A percentile compares a stretch with the other conserved stretches of the same genome.
Conservation (phyloP, 2,888 invertebrate species). For the Operophtera brumata region DNA sequence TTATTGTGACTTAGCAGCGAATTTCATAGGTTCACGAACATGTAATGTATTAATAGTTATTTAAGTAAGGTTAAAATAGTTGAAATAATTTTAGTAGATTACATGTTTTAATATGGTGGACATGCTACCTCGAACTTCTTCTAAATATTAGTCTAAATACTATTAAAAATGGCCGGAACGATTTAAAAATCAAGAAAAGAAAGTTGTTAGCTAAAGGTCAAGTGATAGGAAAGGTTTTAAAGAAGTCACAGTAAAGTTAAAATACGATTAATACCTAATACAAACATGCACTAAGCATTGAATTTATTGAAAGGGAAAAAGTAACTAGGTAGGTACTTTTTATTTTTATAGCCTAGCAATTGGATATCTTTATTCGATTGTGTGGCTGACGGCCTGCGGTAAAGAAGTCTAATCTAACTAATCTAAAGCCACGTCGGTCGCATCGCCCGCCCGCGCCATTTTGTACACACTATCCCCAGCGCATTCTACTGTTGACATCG, state of each 20-base stretch:
- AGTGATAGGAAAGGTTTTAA: conserved; percentile 14
- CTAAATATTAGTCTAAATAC: conserved; percentile 56
- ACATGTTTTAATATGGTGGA: not conserved
- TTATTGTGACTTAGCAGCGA: too few relatives aligned
- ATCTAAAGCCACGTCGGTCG: too few relatives aligned
- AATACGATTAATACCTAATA: conserved; percentile 10
- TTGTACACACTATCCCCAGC: too few relatives aligned
- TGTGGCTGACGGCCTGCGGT: not conserved
- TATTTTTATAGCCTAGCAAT: conserved; percentile 1
- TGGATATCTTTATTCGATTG: not conserved
- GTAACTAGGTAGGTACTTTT: not conserved
- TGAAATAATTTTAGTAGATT: not conserved
- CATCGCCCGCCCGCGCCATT: too few relatives aligned
- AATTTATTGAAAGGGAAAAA: conserved; percentile 9
- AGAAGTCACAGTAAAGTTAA: conserved; percentile 9
- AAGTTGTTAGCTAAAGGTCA: conserved; percentile 20
- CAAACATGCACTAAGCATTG: conserved; percentile 15
- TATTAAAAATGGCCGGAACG: conserved; percentile 78
- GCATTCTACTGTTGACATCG: too few relatives aligned
- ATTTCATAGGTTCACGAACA: too few relatives aligned
- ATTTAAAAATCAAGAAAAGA: conserved; percentile 61
- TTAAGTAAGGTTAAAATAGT: not conserved
- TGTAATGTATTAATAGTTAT: not conserved
- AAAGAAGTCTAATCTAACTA: not conserved
- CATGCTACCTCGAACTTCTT: conserved; percentile 18